Evolutionary conservation across 2,797 vertebrate species (phyloP).

Genomic region (Helicolenus hilgendorfi): DNA sequence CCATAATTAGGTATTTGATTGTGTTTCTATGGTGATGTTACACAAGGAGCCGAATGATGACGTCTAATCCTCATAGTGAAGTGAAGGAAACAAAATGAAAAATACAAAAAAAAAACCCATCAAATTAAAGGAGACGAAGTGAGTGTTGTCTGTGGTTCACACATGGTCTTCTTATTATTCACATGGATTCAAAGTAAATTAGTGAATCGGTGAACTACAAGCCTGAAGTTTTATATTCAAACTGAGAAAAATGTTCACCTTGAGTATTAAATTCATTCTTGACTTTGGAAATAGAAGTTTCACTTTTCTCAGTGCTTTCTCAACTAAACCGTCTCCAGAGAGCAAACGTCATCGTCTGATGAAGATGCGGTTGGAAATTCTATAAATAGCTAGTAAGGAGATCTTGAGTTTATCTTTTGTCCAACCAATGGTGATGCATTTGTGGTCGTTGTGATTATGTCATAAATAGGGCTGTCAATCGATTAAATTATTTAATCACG

Average conservation of each 20-base stretch:
- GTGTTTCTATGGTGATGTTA: constrained; percentile 33
- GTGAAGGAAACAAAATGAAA: neutral
- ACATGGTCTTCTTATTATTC: neutral
- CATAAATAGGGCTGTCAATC: too few species aligned
- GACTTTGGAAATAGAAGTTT: neutral
- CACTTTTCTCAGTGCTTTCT: neutral
- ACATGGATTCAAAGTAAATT: neutral
- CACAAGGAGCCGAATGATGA: neutral
- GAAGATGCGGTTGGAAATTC: neutral
- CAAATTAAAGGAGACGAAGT: neutral
- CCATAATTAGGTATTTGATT: neutral
- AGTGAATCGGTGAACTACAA: neutral
- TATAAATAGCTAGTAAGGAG: neutral
- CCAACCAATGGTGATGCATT: neutral
- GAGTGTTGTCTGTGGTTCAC: neutral
- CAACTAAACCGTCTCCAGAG: neutral
- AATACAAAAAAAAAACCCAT: neutral
- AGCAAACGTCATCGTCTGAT: neutral
- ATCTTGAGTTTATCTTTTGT: neutral
- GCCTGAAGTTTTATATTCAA: neutral
- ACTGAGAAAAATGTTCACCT: neutral
- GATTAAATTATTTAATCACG: too few species aligned
- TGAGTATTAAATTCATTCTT: neutral
- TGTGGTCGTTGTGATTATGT: too few species aligned
- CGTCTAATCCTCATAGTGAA: neutral